Base-by-base conservation (phyloP, 2,888 invertebrate genomes). In the Nasonovia ribisnigri region DNA sequence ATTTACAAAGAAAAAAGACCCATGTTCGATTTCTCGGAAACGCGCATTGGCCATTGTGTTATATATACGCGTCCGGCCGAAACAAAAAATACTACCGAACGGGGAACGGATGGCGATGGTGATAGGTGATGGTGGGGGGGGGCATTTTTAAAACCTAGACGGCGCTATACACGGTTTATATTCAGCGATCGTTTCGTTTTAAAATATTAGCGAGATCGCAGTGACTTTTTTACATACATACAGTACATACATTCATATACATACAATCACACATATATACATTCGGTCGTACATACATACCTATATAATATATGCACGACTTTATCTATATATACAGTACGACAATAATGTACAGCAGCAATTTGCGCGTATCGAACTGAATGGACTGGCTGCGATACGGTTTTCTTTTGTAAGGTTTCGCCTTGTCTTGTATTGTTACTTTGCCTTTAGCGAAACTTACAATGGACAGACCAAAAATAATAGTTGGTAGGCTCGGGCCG, bases 1-100 rank as follows among this genome's bases (percentile, higher is more conserved):
- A 93, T 89, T 93, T 93, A 42, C 84, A 84, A 89, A 93, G 42
- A 67, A 88, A 51, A 93, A 93, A 43, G 36, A 36, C 24, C 84
- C 77, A 20, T 20, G n/a, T 36, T 54, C 84, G 93, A 93, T 90
- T 93, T 93, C 89, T 48, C 84, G 29, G 42, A 57, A 57, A 57
- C n/a, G 24, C 29, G 54, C 77, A 0, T 57, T 57, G 16, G 10
- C 57, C 46, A 87, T 92, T 92, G 91, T 86, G 26, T 84, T 10
- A 16, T 43, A 16, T 51, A 51, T 16, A 16, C 51, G n/a, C 84
- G 57, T 8, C 54, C 84, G 10, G 43, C 29, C 54, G 57, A 86
- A 20, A 86, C 57, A 57, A n/a, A 57, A 86, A 86, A 57, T 60
- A 60, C 57, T 48, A 3, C 42, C n/a, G 43, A 43, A 84, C 26